phyloP scores from a whole-genome alignment of 2,888 invertebrate species.

The Tinea semifulvella region DNA sequence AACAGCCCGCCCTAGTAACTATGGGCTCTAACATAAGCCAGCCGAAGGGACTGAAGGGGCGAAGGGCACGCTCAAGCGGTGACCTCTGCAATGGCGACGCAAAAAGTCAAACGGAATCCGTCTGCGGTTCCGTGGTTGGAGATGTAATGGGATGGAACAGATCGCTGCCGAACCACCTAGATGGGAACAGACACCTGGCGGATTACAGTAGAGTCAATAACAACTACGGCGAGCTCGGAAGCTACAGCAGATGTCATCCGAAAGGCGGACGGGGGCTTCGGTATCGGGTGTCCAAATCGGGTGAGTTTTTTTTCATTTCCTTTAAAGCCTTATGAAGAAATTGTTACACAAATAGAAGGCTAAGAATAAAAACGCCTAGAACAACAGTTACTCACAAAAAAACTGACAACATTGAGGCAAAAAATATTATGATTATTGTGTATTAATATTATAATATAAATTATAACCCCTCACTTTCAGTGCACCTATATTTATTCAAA shows the following conservation, averaged over 20 bases:
- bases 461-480: too few species aligned
- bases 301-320: too few species aligned
- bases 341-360: too few species aligned
- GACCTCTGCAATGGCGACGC: constrained; percentile 75
- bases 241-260: constrained; percentile 52
- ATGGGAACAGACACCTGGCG: constrained; percentile 66
- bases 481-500: too few species aligned
- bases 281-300: constrained; percentile 55
- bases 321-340: too few species aligned
- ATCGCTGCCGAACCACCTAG: constrained; percentile 76
- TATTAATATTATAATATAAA: too few species aligned
- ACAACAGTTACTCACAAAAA: too few species aligned
- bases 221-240: constrained; percentile 56
- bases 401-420: too few species aligned
- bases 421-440: too few species aligned
- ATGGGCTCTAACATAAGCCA: constrained; percentile 85
- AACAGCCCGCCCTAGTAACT: constrained; percentile 40
- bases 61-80: constrained; percentile 77
- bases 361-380: too few species aligned
- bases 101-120: constrained; percentile 56
- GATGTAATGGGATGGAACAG: constrained; percentile 63
- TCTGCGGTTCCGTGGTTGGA: constrained; percentile 59
- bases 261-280: constrained; percentile 56
- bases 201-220: constrained; percentile 68
- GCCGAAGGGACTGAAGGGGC: constrained; percentile 75